Conservation (phyloP, 2,113 vertebrate species). For the Electrona antarctica region DNA sequence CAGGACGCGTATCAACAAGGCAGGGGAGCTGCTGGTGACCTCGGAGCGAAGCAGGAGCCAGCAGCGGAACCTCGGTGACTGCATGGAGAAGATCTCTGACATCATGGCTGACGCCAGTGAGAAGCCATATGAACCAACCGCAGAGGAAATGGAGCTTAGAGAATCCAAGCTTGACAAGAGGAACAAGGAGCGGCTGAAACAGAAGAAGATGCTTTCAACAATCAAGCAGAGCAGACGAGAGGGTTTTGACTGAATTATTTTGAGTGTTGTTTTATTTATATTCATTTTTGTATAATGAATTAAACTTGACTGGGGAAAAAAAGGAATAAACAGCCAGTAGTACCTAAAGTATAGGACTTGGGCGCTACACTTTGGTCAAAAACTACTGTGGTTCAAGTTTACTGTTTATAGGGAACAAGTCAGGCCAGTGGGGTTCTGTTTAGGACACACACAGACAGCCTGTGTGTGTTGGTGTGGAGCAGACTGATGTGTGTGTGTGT, state of each 20-base stretch:
- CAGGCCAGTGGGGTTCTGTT: too few species aligned
- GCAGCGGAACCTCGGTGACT: conserved; percentile 87
- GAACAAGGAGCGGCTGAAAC: conserved; percentile 68
- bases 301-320: too few species aligned
- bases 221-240: conserved; percentile 70
- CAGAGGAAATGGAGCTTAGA: conserved; percentile 75
- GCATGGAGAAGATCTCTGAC: conserved; percentile 87
- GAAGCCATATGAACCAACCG: conserved; percentile 74
- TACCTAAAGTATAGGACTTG: too few species aligned
- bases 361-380: too few species aligned
- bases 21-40: conserved; percentile 88
- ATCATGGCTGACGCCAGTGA: conserved; percentile 83
- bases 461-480: too few species aligned
- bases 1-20: conserved; percentile 87
- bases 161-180: conserved; percentile 74
- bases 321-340: too few species aligned
- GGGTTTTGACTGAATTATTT: conserved; percentile 75
- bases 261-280: neutral
- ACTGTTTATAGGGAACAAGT: too few species aligned
- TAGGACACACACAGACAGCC: too few species aligned
- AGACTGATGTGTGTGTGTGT: too few species aligned
- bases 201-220: conserved; percentile 73
- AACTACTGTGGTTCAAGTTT: too few species aligned
- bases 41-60: conserved; percentile 91
- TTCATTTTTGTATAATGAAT: too few species aligned